Evolutionary conservation across 2,113 vertebrate genomes (phyloP).

Genomic region (Naja naja): DNA sequence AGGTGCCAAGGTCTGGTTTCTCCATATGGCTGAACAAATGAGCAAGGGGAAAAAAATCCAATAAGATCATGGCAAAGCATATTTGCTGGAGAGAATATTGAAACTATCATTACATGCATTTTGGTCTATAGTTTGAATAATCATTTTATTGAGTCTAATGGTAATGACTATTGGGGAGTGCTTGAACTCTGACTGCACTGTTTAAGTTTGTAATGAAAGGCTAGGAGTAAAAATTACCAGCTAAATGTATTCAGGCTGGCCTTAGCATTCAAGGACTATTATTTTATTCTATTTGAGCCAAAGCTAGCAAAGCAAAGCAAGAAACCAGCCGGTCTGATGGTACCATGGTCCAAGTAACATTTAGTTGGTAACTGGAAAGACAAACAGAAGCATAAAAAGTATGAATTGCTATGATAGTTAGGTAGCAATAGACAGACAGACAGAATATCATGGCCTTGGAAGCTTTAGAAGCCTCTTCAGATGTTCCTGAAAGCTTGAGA

Average conservation of each 20-base stretch:
- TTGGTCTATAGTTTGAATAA: constrained; percentile 44
- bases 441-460: not conserved
- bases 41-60: constrained; percentile 32
- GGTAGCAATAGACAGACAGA: not conserved
- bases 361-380: not conserved
- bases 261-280: constrained; percentile 15
- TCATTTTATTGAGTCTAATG: constrained; percentile 41
- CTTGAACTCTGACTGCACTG: constrained; percentile 33
- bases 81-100: constrained; percentile 46
- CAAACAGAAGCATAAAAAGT: not conserved
- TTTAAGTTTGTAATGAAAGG: not conserved
- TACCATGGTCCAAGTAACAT: not conserved
- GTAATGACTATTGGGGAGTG: constrained; percentile 47
- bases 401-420: not conserved
- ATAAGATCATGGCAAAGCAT: constrained; percentile 32
- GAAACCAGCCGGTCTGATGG: not conserved
- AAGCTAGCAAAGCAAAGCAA: not conserved
- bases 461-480: not conserved
- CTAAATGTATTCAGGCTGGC: constrained; percentile 33
- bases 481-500: not conserved
- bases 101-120: constrained; percentile 39
- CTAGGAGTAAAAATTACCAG: constrained; percentile 35
- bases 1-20: constrained; percentile 43
- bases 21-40: constrained; percentile 36
- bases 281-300: not conserved